Evolutionary conservation across 1,140 invertebrate species (phyloP).

Genomic region (Drosophila bocki): DNA sequence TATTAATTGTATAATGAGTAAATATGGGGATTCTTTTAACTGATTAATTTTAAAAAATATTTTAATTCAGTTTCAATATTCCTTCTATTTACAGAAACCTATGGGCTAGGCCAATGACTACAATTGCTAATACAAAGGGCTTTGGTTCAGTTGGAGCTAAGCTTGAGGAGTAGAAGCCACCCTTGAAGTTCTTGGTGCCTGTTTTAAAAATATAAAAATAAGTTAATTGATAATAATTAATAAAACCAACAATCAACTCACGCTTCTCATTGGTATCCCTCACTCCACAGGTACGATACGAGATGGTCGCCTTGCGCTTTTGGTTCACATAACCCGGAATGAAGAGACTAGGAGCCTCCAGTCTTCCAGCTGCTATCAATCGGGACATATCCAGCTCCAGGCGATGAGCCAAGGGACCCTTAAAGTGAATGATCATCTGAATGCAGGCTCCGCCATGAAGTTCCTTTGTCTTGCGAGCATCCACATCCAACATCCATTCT

Average conservation of each 20-base stretch:
- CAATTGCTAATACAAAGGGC: constrained; percentile 45
- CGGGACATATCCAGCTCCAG: constrained; percentile 91
- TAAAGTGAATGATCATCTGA: constrained; percentile 95
- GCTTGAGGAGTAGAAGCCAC: constrained; percentile 58
- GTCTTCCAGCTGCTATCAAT: constrained; percentile 89
- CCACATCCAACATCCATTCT: constrained; percentile 95
- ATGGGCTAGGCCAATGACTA: constrained; percentile 58
- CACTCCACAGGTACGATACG: constrained; percentile 90
- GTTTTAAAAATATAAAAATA: background rate
- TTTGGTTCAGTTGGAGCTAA: constrained; percentile 61
- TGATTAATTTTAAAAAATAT: background rate
- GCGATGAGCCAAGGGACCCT: constrained; percentile 91
- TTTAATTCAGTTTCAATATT: background rate
- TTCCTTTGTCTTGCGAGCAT: constrained; percentile 91
- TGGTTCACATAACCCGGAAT: constrained; percentile 91
- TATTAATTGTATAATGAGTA: constrained; percentile 1
- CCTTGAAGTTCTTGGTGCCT: constrained; percentile 70
- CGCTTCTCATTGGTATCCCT: constrained; percentile 90
- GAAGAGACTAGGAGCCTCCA: constrained; percentile 90
- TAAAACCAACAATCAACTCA: constrained; percentile 28
- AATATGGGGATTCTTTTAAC: background rate
- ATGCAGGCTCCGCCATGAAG: constrained; percentile 93
- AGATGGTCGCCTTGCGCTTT: constrained; percentile 90
- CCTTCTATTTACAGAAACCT: constrained; percentile 32
- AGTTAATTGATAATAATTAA: background rate